Conservation (phyloP, 2,113 vertebrate genomes). For the Phodopus roborovskii region DNA sequence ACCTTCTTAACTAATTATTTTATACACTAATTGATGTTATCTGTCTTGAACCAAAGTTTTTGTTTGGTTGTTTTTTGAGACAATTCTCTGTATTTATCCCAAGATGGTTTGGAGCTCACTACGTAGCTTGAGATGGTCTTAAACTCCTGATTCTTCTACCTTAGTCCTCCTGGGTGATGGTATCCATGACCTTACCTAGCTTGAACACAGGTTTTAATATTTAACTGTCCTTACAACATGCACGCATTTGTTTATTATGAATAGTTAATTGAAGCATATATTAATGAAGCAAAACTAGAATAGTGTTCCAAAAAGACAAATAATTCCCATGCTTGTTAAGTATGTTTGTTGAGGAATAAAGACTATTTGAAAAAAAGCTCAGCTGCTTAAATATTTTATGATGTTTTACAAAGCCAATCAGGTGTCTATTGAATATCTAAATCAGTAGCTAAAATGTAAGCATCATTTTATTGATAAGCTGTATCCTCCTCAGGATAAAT, state of each 20-base stretch:
- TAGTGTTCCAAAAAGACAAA: conserved; percentile 55
- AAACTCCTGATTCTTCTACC: neutral
- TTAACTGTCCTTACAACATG: conserved; percentile 55
- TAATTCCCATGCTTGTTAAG: conserved; percentile 15
- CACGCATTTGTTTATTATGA: conserved; percentile 55
- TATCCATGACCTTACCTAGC: neutral
- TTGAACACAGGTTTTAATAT: conserved; percentile 50
- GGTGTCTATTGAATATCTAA: neutral
- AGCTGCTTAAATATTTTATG: conserved; percentile 6
- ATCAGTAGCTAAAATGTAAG: conserved; percentile 40
- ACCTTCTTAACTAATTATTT: conserved; percentile 55
- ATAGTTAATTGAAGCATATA: conserved; percentile 46
- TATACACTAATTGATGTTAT: conserved; percentile 27
- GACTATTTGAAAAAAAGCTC: neutral
- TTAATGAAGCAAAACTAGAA: conserved; percentile 46
- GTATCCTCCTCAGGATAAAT: conserved; percentile 15
- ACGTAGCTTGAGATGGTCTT: neutral
- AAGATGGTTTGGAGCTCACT: neutral
- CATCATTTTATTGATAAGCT: conserved; percentile 7
- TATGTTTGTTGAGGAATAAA: conserved; percentile 18
- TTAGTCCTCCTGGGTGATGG: neutral
- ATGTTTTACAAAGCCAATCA: conserved; percentile 44
- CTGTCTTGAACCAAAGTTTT: neutral
- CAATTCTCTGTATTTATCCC: neutral
- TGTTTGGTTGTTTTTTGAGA: neutral